phyloP scores from a whole-genome alignment of 2,113 vertebrate species.

The Panthera leo region DNA sequence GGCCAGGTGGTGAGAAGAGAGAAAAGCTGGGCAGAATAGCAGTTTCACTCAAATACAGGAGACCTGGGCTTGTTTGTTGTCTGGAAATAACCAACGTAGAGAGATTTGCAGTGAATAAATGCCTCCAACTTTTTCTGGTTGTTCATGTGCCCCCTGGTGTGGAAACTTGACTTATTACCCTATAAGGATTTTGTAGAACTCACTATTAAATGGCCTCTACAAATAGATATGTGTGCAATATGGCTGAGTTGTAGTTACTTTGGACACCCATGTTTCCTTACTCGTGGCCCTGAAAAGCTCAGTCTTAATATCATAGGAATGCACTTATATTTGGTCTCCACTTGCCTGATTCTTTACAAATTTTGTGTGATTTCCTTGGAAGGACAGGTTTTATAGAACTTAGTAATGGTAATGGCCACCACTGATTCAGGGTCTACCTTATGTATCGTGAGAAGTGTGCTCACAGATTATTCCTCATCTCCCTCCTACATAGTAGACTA shows the following conservation, averaged over 20 bases:
- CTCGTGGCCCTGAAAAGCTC: conserved; percentile 31
- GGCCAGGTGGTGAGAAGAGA: not conserved
- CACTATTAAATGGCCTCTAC: conserved; percentile 28
- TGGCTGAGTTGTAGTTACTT: conserved; percentile 44
- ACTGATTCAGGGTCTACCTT: not conserved
- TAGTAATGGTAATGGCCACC: not conserved
- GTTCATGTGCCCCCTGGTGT: not conserved
- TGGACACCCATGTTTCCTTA: conserved; percentile 44
- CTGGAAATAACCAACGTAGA: not conserved
- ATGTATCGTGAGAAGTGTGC: not conserved
- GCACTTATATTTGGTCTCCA: conserved; percentile 26
- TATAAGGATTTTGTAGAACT: not conserved
- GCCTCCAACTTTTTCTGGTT: not conserved
- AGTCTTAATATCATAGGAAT: conserved; percentile 36
- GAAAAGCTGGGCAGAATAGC: not conserved
- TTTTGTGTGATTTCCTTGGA: not conserved
- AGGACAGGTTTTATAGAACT: not conserved
- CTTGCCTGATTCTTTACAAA: conserved; percentile 47
- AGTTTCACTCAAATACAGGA: not conserved
- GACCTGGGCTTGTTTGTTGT: not conserved
- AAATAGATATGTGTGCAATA: not conserved
- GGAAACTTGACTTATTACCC: not conserved
- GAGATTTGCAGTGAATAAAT: not conserved
- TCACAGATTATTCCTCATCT: not conserved
- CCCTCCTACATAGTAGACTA: not conserved